These are phyloP conservation scores for Protophormia terraenovae DNA, from an alignment of 2,888 invertebrate species.

Conservation along the genomic window DNA sequence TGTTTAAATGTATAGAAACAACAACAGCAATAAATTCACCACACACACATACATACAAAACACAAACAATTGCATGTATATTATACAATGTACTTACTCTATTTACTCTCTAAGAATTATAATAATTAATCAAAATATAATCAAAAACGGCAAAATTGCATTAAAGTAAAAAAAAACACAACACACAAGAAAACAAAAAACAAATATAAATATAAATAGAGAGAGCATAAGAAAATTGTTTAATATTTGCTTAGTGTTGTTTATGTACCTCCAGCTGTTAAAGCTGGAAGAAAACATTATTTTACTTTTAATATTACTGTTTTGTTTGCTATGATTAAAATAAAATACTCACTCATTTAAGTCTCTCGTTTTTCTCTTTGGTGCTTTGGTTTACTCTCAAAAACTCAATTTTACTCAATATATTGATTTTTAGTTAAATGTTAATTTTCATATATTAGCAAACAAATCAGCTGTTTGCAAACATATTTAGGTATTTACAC, in stretches of 20 bases:
- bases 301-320: background rate
- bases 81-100: background rate
- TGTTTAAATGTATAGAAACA: slow-evolving; percentile 6
- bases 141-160: slow-evolving; percentile 36
- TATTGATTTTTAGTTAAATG: slow-evolving; percentile 55
- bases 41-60: no score
- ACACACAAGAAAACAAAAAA: background rate
- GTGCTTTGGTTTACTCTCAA: slow-evolving; percentile 17
- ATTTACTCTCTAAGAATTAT: slow-evolving; percentile 23
- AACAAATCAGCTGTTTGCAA: slow-evolving; percentile 50
- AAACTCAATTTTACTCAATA: slow-evolving; percentile 46
- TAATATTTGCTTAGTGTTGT: background rate
- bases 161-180: slow-evolving; percentile 10
- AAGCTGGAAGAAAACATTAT: background rate
- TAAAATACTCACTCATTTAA: background rate
- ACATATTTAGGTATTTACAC: background rate
- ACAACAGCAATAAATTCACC: background rate
- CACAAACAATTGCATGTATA: background rate
- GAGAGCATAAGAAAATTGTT: no score
- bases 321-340: background rate
- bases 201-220: no score
- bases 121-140: slow-evolving; percentile 30
- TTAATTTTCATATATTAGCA: background rate
- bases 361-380: background rate
- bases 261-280: slow-evolving; percentile 18